Evolutionary conservation across 2,797 vertebrate genomes (phyloP).

Genomic region (Clarias laeviceps): DNA sequence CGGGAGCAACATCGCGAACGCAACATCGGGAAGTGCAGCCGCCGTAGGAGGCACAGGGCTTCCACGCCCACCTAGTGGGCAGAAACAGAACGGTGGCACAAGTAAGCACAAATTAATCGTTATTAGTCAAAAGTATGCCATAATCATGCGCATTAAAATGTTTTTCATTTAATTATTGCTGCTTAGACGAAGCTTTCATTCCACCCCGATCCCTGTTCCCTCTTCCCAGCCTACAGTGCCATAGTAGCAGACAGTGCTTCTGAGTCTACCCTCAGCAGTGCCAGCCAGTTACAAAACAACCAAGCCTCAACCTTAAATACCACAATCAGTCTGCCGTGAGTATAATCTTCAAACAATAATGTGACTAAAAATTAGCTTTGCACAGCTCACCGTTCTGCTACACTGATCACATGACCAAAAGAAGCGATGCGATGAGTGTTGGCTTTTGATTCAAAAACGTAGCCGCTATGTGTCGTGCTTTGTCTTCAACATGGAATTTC

Average conservation of each 20-base stretch:
- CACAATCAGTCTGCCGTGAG: slow-evolving; percentile 82
- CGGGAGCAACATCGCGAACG: slow-evolving; percentile 67
- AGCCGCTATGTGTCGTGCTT: too few species aligned
- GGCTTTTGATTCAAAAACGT: too few species aligned
- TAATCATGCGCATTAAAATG: neutral
- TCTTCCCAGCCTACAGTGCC: slow-evolving; percentile 82
- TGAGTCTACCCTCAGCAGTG: slow-evolving; percentile 75
- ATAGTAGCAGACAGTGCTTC: slow-evolving; percentile 83
- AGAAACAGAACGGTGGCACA: slow-evolving; percentile 86
- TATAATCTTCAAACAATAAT: slow-evolving; percentile 45
- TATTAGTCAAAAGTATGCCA: neutral
- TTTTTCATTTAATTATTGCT: neutral
- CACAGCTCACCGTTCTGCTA: too few species aligned
- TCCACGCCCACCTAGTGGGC: slow-evolving; percentile 67
- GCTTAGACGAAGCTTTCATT: neutral
- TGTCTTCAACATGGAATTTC: too few species aligned
- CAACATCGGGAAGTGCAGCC: slow-evolving; percentile 49
- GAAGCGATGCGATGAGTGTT: too few species aligned
- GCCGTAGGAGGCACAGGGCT: slow-evolving; percentile 59
- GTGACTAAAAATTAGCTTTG: too few species aligned
- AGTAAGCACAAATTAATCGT: slow-evolving; percentile 73
- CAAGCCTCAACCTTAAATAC: slow-evolving; percentile 79
- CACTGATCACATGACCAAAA: too few species aligned
- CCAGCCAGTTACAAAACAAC: slow-evolving; percentile 78
- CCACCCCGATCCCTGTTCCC: rapidly evolving